Percentiles rank a stretch among this genome's conserved stretches.
Conservation (phyloP, 2,888 invertebrate genomes). For the Spilosoma lubricipeda region DNA sequence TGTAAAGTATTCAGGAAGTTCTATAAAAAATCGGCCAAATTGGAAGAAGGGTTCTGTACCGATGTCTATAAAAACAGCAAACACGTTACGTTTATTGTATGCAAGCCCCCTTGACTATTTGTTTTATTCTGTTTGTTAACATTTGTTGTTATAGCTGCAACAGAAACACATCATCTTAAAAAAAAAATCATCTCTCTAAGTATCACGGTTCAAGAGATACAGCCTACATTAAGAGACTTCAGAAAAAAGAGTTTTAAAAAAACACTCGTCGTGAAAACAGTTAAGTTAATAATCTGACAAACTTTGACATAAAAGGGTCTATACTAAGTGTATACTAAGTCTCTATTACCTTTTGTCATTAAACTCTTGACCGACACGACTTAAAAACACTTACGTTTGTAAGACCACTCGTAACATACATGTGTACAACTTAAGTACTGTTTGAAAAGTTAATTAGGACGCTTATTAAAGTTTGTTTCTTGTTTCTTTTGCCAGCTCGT, state of each 20-base stretch:
- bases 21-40: no score
- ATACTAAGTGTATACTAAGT: not conserved
- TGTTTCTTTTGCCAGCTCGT: not conserved
- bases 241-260: not conserved
- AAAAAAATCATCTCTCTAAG: no score
- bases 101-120: no score
- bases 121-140: no score
- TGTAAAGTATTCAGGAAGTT: no score
- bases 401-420: slow-evolving; percentile 1
- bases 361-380: slow-evolving; percentile 9
- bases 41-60: no score
- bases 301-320: not conserved
- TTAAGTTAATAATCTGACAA: slow-evolving; percentile 1
- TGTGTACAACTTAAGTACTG: not conserved
- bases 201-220: no score
- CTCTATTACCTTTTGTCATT: slow-evolving; percentile 14
- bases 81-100: no score
- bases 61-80: no score
- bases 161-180: no score
- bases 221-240: no score
- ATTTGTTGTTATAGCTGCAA: no score
- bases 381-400: slow-evolving; percentile 10
- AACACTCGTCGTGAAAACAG: not conserved
- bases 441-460: not conserved
- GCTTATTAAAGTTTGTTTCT: not conserved